Percentiles rank a stretch among this genome's conserved stretches.
phyloP scores from a whole-genome alignment of 2,797 vertebrate genomes.

The Otolemur crassicaudatus region DNA sequence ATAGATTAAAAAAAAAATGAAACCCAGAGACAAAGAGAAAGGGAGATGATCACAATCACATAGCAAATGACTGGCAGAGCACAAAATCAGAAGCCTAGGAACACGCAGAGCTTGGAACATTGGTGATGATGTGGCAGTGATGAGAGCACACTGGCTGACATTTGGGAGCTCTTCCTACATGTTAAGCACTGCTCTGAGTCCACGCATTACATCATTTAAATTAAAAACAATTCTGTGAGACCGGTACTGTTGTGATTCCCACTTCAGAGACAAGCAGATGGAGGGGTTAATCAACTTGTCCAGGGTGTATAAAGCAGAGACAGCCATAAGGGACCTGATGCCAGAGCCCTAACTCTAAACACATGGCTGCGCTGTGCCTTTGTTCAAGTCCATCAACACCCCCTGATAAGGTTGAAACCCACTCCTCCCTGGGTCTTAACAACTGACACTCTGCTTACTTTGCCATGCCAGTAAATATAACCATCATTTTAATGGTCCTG shows the following conservation, averaged over 20 bases:
- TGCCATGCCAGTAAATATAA: too few species aligned
- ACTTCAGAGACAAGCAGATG: not conserved
- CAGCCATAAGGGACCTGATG: too few species aligned
- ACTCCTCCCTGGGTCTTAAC: too few species aligned
- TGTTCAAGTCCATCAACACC: not conserved
- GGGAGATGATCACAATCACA: not conserved
- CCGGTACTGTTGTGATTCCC: not conserved
- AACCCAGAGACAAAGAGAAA: not conserved
- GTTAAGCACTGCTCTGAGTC: not conserved
- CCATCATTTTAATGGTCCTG: too few species aligned
- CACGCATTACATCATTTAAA: not conserved
- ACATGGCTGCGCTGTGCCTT: not conserved
- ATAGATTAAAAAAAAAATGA: not conserved
- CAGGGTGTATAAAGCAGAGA: too few species aligned
- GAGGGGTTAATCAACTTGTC: not conserved
- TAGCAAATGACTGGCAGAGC: conserved; percentile 7
- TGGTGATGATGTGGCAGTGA: not conserved
- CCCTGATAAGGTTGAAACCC: too few species aligned
- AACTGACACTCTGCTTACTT: too few species aligned
- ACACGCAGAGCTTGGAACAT: not conserved
- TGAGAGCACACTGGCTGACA: not conserved
- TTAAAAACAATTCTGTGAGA: not conserved
- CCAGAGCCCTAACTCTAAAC: not conserved
- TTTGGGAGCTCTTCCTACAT: not conserved
- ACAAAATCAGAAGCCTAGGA: conserved; percentile 4